phyloP scores from a whole-genome alignment of 2,113 vertebrate species.

The Ammospiza nelsoni region DNA sequence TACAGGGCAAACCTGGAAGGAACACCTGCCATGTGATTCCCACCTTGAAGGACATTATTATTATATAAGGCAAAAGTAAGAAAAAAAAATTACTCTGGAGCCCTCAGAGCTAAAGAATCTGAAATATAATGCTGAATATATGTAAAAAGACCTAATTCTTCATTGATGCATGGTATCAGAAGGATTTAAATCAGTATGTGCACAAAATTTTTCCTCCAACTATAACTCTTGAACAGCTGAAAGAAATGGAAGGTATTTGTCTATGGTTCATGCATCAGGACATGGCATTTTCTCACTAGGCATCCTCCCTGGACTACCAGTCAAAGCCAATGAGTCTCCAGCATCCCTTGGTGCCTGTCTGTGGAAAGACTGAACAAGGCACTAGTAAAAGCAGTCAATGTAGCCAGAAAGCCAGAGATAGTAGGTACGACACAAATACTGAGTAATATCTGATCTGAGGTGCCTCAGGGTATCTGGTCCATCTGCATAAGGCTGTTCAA shows the following conservation, averaged over 20 bases:
- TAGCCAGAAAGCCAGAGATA: background rate
- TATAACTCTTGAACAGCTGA: background rate
- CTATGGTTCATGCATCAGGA: background rate
- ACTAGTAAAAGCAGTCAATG: background rate
- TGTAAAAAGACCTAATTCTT: background rate
- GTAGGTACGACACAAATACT: background rate
- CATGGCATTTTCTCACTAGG: background rate
- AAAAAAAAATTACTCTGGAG: background rate
- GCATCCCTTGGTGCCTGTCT: background rate
- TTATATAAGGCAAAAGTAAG: background rate
- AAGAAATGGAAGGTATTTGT: background rate
- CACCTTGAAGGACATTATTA: background rate
- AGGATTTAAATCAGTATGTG: background rate
- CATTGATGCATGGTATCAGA: background rate
- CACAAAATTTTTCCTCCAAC: background rate
- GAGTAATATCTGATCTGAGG: background rate
- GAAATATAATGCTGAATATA: background rate
- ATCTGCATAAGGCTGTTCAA: background rate
- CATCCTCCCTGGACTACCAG: background rate
- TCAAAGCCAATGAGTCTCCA: background rate
- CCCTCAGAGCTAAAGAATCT: background rate
- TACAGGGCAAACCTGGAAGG: background rate
- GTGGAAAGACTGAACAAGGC: background rate
- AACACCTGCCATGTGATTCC: background rate
- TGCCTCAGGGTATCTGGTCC: background rate